Percentiles rank a stretch among this genome's conserved stretches.
phyloP scores from a whole-genome alignment of 2,797 vertebrate species.

The Sciaenops ocellatus region DNA sequence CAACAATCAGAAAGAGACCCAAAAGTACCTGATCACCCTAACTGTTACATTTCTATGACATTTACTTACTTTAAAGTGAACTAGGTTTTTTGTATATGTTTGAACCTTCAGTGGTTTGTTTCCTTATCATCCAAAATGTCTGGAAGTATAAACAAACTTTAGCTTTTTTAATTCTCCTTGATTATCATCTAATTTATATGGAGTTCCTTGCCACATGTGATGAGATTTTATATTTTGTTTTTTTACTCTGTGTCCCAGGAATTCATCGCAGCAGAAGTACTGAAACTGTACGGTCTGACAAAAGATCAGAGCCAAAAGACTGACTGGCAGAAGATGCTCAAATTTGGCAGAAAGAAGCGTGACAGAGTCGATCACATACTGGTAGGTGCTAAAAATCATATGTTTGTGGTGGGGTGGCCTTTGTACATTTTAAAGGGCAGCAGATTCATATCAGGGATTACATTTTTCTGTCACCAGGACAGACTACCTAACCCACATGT shows the following conservation, averaged over 20 bases:
- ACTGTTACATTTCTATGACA: background rate
- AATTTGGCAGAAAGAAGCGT: conserved; percentile 97
- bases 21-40: background rate
- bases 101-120: background rate
- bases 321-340: conserved; percentile 99
- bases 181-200: background rate
- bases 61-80: background rate
- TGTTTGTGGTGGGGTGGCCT: accelerated
- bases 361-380: conserved; percentile 97
- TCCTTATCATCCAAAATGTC: background rate
- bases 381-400: conserved; percentile 80
- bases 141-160: background rate
- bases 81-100: background rate
- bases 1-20: background rate
- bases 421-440: background rate
- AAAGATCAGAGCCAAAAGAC: conserved; percentile 93
- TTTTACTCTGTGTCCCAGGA: conserved; percentile 67
- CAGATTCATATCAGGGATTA: background rate
- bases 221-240: background rate
- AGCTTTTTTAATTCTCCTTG: background rate
- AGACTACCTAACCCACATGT: background rate
- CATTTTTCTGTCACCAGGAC: background rate
- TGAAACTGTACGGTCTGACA: conserved; percentile 91
- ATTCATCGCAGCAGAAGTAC: conserved; percentile 91
- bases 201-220: background rate